Conservation (phyloP, 1,140 invertebrate species). For the Diorhabda sublineata region DNA sequence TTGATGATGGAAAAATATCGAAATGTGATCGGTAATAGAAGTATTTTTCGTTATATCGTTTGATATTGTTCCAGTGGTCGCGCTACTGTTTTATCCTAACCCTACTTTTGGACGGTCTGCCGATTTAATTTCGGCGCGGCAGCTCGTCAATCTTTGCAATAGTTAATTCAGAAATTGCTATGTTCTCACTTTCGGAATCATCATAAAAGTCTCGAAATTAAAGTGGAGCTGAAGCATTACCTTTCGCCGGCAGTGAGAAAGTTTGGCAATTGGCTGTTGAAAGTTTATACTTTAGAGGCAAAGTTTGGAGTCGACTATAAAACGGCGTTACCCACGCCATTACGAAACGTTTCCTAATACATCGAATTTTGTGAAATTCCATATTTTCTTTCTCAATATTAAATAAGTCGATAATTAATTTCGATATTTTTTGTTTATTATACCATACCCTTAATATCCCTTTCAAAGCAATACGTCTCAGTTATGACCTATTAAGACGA, state of each 20-base stretch:
- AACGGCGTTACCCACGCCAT: neutral
- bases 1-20: too few species aligned
- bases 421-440: too few species aligned
- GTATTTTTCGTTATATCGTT: too few species aligned
- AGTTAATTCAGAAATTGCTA: constrained; percentile 38
- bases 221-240: constrained; percentile 19
- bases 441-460: neutral
- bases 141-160: constrained; percentile 41
- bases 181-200: constrained; percentile 38
- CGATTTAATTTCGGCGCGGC: constrained; percentile 42
- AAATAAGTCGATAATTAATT: too few species aligned
- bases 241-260: constrained; percentile 7
- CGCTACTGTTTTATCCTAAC: constrained; percentile 13
- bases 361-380: too few species aligned
- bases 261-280: constrained; percentile 18
- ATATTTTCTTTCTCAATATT: too few species aligned
- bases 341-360: neutral
- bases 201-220: constrained; percentile 36
- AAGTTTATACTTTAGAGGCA: constrained; percentile 14
- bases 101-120: constrained; percentile 28
- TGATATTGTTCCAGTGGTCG: too few species aligned
- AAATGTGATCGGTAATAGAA: too few species aligned
- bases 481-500: constrained; percentile 23
- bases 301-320: constrained; percentile 6
- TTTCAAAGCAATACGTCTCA: neutral